Base-by-base conservation (phyloP, 1,140 invertebrate genomes). In the Drosophila rufa region DNA sequence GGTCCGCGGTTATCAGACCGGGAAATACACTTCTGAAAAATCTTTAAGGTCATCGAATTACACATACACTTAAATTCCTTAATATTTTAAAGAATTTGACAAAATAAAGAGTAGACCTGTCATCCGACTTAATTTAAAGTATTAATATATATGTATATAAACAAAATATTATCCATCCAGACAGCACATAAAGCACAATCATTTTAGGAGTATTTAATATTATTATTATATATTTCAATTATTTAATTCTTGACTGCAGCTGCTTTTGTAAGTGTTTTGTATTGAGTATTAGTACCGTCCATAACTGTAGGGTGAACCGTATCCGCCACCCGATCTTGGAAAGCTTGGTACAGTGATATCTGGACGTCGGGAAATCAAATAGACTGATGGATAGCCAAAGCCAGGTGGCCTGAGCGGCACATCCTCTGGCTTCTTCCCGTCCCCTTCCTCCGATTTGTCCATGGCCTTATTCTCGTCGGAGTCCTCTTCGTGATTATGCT, bases 1-100 rank as follows among this genome's bases (percentile, higher is more conserved):
- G 43, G 48, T 46, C 45, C 45, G 71, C 76, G 84, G 84, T 83
- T 87, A 87, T 87, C 83, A 64, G 62, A 6, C 33, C 56, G 55
- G 68, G 78, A 60, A 79, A 82, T 47, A 12, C 45, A 59, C 60
- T 8, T 30, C 43, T 40, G 48, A 55, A 64, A 27, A 75, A 65
- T 67, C 58, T 67, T 71, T 67, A 22, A 55, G 27, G 40, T 60
- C 11, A 46, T 53, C 30, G 30, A 22, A 36, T 14, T 6, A 9
- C 3, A 4, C 12, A 53, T 53, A 53, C 51, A 19, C 30, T 36
- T 9, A 7, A 53, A 14, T 36, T 36, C 1, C 1, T 15, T 3
- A 6, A 15, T 15, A 15, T 15, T 15, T 12, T 15, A 15, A 15
- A 15, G 4, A 40, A 15, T 40, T 15, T 15, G 38, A 0, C 30